These are phyloP conservation scores for Eurypyga helias DNA, from an alignment of 2,113 vertebrate genomes.

Conservation along the genomic window DNA sequence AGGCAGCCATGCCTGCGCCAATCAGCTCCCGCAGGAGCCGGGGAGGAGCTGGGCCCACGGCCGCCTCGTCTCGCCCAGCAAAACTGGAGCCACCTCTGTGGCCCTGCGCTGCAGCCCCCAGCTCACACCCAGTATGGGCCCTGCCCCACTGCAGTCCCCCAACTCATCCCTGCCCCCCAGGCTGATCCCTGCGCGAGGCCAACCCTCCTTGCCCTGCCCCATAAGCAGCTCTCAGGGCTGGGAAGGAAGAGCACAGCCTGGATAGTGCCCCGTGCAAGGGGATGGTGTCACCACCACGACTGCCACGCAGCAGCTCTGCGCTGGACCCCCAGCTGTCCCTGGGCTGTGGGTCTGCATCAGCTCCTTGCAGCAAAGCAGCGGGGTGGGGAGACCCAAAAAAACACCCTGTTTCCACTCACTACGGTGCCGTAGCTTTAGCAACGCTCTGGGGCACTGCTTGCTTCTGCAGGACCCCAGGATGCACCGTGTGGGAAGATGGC, in stretches of 20 bases:
- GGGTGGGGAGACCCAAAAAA: not conserved
- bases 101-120: not conserved
- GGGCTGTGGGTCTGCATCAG: accelerated
- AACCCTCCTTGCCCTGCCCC: not conserved
- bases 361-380: not conserved
- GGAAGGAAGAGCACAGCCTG: not conserved
- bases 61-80: not conserved
- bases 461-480: not conserved
- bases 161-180: not conserved
- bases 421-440: accelerated
- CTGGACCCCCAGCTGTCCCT: not conserved
- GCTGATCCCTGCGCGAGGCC: accelerated
- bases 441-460: accelerated
- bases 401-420: accelerated
- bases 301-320: not conserved
- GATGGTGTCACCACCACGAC: accelerated
- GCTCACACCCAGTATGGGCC: not conserved
- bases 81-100: not conserved
- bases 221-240: not conserved
- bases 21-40: not conserved
- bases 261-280: not conserved
- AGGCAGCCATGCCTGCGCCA: not conserved
- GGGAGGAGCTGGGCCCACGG: conserved; percentile 31
- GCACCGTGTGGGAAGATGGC: accelerated
- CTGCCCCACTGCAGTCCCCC: not conserved